phyloP scores from a whole-genome alignment of 2,113 vertebrate species.

The Malaclemys terrapin region DNA sequence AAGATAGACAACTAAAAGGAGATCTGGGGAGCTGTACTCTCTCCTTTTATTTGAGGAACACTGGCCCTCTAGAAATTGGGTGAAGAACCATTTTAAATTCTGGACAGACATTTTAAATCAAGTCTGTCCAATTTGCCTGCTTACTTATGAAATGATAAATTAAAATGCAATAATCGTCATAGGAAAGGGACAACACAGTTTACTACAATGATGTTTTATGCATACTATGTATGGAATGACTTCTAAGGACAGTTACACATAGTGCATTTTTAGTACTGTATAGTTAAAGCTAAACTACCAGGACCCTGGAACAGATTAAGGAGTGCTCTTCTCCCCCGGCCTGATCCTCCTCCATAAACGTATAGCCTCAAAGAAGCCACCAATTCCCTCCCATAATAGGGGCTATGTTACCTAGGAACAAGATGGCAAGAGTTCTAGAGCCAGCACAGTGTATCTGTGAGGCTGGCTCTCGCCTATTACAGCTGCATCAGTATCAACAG shows the following conservation, averaged over 20 bases:
- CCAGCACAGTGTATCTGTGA: background rate
- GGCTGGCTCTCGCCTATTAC: background rate
- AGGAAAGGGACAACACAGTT: background rate
- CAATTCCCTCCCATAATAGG: background rate
- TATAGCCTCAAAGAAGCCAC: background rate
- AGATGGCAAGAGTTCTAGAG: background rate
- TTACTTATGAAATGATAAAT: constrained; percentile 37
- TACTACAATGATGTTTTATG: background rate
- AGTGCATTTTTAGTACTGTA: accelerated
- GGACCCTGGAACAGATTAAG: background rate
- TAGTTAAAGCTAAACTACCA: constrained; percentile 15
- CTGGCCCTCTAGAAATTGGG: background rate
- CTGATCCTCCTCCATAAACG: background rate
- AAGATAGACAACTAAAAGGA: background rate
- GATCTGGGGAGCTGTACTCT: background rate
- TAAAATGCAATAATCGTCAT: background rate
- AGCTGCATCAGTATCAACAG: background rate
- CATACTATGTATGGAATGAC: background rate
- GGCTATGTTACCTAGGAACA: background rate
- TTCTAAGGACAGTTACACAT: background rate
- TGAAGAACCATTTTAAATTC: no score
- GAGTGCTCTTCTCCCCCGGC: background rate
- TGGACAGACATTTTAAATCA: background rate
- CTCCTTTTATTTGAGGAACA: background rate
- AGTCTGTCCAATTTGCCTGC: constrained; percentile 1